phyloP scores from a whole-genome alignment of 1,140 invertebrate genomes.

The Holcopasites calliopsidis region DNA sequence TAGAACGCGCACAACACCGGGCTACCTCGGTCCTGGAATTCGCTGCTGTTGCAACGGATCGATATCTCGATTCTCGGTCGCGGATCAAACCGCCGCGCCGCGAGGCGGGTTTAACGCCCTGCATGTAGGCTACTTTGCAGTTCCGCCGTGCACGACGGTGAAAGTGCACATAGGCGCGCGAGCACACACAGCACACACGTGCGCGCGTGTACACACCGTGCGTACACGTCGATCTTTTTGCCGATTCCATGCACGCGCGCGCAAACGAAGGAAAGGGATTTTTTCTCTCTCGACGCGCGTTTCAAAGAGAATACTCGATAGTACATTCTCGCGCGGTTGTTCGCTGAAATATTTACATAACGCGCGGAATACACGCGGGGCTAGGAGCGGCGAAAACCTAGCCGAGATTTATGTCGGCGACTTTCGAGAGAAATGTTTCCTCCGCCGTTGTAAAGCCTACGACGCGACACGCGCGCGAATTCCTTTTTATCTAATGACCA shows the following conservation, averaged over 20 bases:
- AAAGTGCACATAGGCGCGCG: slow-evolving; percentile 60
- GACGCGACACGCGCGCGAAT: not conserved
- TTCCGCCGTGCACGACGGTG: slow-evolving; percentile 61
- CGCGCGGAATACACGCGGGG: not conserved
- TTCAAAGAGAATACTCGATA: slow-evolving; percentile 12
- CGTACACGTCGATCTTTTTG: slow-evolving; percentile 48
- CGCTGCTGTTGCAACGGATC: slow-evolving; percentile 58
- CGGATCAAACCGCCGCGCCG: slow-evolving; percentile 50
- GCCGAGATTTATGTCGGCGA: slow-evolving; percentile 10
- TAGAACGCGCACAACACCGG: not conserved
- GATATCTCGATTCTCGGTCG: slow-evolving; percentile 61
- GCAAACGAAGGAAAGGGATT: slow-evolving; percentile 8
- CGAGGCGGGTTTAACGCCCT: slow-evolving; percentile 57
- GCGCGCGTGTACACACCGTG: not conserved
- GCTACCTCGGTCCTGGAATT: slow-evolving; percentile 37
- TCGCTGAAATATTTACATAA: slow-evolving; percentile 39
- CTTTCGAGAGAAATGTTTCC: not conserved
- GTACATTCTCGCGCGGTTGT: not conserved
- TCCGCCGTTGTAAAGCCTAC: too few relatives aligned
- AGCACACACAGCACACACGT: not conserved
- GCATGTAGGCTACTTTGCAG: slow-evolving; percentile 65
- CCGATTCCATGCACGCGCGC: too few relatives aligned
- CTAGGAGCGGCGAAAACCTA: not conserved
- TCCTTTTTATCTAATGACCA: not conserved
- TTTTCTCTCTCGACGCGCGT: not conserved